These are phyloP conservation scores for Orthosia incerta DNA, from an alignment of 2,888 invertebrate genomes.

Conservation along the genomic window DNA sequence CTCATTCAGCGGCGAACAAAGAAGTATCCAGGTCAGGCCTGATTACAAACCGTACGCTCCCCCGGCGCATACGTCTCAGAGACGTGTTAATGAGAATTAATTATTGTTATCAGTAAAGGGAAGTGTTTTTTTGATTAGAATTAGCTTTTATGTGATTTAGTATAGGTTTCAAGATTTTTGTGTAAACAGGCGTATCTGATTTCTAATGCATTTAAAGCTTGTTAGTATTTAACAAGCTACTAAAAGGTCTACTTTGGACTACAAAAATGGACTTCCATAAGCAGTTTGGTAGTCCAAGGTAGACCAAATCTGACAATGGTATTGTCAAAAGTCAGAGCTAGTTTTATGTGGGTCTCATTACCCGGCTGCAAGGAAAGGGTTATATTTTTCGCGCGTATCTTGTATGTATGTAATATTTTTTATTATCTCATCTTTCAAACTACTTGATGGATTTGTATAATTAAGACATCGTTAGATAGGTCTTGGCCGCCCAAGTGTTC, in stretches of 20 bases:
- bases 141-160: constrained; percentile 21
- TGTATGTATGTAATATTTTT: too few relatives aligned
- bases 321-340: not conserved
- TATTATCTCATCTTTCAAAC: too few relatives aligned
- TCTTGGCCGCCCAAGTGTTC: too few relatives aligned
- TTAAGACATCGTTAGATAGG: too few relatives aligned
- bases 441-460: too few relatives aligned
- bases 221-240: too few relatives aligned
- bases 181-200: not conserved
- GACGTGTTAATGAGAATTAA: constrained; percentile 55
- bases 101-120: constrained; percentile 48
- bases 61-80: constrained; percentile 35
- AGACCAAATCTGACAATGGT: not conserved
- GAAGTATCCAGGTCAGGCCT: constrained; percentile 79
- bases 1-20: constrained; percentile 76
- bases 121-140: constrained; percentile 22
- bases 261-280: too few relatives aligned
- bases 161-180: not conserved
- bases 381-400: too few relatives aligned
- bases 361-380: too few relatives aligned
- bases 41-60: constrained; percentile 76
- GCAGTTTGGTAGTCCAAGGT: not conserved
- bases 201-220: not conserved
- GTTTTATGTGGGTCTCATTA: not conserved
- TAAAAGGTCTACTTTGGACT: too few relatives aligned